phyloP scores from a whole-genome alignment of 2,113 vertebrate genomes.

The Synodontis membranacea region DNA sequence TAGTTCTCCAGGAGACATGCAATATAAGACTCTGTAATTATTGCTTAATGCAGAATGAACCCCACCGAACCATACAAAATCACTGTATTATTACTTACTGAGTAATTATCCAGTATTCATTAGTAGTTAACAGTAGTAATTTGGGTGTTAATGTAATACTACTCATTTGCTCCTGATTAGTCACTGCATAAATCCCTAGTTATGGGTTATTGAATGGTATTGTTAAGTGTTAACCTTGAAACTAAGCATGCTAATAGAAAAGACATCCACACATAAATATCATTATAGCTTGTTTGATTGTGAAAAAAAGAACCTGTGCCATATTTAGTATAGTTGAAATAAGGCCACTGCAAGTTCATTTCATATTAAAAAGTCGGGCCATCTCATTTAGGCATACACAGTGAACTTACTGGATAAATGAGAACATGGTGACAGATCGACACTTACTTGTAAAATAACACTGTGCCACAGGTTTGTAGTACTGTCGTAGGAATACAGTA shows the following conservation, averaged over 20 bases:
- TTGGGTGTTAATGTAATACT: background rate
- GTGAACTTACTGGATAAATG: constrained; percentile 16
- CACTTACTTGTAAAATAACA: constrained; percentile 20
- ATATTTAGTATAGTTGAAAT: background rate
- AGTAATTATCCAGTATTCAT: background rate
- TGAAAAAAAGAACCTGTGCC: background rate
- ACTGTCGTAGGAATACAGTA: background rate
- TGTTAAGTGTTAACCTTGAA: background rate
- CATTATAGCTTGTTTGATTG: background rate
- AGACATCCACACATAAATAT: background rate
- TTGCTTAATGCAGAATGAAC: background rate
- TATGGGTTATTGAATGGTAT: background rate
- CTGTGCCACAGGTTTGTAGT: background rate
- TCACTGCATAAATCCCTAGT: background rate
- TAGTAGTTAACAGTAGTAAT: background rate
- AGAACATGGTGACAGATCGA: constrained; percentile 35
- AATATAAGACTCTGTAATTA: background rate
- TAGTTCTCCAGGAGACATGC: background rate
- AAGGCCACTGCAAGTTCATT: background rate
- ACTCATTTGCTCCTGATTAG: background rate
- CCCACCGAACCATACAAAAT: background rate
- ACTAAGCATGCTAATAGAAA: background rate
- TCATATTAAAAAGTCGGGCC: background rate
- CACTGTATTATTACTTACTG: background rate
- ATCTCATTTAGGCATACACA: constrained; percentile 13